Evolutionary conservation across 2,797 vertebrate species (phyloP).

Genomic region (Crocodylus rhombifer): DNA sequence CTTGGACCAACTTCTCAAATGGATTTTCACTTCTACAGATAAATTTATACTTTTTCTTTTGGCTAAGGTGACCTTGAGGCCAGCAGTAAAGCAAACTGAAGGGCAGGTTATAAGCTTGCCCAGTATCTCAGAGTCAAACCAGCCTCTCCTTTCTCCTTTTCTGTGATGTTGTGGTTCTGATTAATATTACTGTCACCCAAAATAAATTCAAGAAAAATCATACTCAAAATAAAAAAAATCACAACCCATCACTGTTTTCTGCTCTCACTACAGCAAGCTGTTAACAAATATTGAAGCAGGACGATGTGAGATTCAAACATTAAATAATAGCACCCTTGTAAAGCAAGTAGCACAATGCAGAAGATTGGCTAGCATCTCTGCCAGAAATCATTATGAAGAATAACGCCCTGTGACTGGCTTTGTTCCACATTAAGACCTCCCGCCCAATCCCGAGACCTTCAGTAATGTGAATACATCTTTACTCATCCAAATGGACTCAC

Average conservation of each 20-base stretch:
- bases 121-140: slow-evolving; percentile 30
- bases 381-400: neutral
- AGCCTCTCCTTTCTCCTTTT: slow-evolving; percentile 58
- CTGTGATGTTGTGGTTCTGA: slow-evolving; percentile 58
- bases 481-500: slow-evolving; percentile 5
- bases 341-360: neutral
- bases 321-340: slow-evolving; percentile 57
- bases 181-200: slow-evolving; percentile 56
- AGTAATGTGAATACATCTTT: neutral
- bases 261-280: slow-evolving; percentile 40
- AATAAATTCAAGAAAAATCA: neutral
- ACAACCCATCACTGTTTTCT: slow-evolving; percentile 65
- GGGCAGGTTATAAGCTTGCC: neutral
- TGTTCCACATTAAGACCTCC: neutral
- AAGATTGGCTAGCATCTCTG: neutral
- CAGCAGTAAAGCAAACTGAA: neutral
- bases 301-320: slow-evolving; percentile 61
- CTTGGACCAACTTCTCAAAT: neutral
- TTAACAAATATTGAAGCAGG: slow-evolving; percentile 64
- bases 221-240: slow-evolving; percentile 68
- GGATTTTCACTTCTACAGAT: neutral
- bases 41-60: neutral
- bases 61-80: neutral
- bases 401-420: neutral
- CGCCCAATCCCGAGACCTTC: neutral